A percentile compares a stretch with the other conserved stretches of the same genome.
Evolutionary conservation across 2,888 invertebrate species (phyloP).

Genomic region (Drosophila paranaensis): DNA sequence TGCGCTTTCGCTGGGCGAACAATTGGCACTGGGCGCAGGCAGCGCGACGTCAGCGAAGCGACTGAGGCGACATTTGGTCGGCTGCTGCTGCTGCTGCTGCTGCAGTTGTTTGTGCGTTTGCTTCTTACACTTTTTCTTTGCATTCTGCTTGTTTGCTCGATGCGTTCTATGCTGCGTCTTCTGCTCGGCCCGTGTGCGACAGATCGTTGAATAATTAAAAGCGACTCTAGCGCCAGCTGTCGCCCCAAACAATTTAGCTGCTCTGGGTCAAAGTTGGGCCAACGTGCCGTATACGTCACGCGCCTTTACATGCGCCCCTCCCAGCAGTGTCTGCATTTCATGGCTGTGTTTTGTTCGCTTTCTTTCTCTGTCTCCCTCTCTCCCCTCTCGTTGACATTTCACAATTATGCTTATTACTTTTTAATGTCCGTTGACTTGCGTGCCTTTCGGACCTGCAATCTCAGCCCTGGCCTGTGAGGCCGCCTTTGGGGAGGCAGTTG

Average conservation of each 20-base stretch:
- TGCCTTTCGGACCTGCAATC: constrained; percentile 32
- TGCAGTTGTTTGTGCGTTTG: constrained; percentile 57
- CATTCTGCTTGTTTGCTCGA: constrained; percentile 18
- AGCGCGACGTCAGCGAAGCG: neutral
- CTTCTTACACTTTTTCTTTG: constrained; percentile 24
- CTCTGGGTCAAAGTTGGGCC: constrained; percentile 75
- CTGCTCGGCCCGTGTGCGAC: constrained; percentile 22
- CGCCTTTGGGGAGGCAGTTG: neutral
- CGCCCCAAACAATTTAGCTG: constrained; percentile 68
- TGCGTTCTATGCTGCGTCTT: constrained; percentile 26
- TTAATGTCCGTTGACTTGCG: constrained; percentile 62
- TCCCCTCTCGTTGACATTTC: constrained; percentile 52
- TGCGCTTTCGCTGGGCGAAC: constrained; percentile 18
- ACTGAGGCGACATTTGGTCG: constrained; percentile 47
- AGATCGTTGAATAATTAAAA: constrained; percentile 74
- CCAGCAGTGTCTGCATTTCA: constrained; percentile 42
- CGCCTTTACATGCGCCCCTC: neutral
- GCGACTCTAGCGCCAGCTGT: constrained; percentile 71
- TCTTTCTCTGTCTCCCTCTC: neutral
- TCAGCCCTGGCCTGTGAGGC: neutral
- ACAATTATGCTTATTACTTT: constrained; percentile 78
- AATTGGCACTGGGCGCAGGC: constrained; percentile 17
- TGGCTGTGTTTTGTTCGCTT: constrained; percentile 6
- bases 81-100: constrained; percentile 24
- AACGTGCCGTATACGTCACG: constrained; percentile 56